Evolutionary conservation across 2,888 invertebrate species (phyloP).

Genomic region (Parnassius smintheus): DNA sequence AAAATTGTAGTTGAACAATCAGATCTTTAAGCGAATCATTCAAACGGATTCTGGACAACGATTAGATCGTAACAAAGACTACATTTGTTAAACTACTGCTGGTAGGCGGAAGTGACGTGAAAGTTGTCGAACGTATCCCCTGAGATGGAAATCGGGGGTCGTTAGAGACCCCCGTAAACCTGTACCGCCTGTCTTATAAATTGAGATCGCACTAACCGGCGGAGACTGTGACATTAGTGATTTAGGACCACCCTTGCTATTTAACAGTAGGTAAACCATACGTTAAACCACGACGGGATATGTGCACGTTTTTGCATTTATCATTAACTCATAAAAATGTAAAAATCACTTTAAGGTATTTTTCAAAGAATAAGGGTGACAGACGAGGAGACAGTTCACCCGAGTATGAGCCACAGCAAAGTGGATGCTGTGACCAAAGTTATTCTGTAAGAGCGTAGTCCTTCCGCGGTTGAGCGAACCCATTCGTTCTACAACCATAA

Average conservation of each 20-base stretch:
- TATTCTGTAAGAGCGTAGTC: no score
- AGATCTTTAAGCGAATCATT: no score
- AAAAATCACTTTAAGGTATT: no score
- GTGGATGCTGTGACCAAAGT: no score
- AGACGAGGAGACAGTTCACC: no score
- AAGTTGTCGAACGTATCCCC: conserved; percentile 23
- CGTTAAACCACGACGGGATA: background rate
- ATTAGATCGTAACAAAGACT: conserved; percentile 8
- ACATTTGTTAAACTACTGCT: background rate
- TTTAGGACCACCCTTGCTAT: conserved; percentile 25
- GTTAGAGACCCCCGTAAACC: conserved; percentile 31
- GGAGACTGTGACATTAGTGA: conserved; percentile 24
- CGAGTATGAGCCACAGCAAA: no score
- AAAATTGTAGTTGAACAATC: no score
- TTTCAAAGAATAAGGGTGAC: no score
- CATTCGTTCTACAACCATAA: no score
- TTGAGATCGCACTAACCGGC: conserved; percentile 32
- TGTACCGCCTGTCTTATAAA: conserved; percentile 37
- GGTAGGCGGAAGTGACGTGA: conserved; percentile 14
- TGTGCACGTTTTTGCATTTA: background rate
- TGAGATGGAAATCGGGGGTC: conserved; percentile 19
- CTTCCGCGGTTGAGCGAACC: no score
- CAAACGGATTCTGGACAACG: background rate
- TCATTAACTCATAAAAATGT: no score
- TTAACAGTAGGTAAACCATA: background rate